Evolutionary conservation across 2,888 invertebrate genomes (phyloP).

Genomic region (Lagria hirta): DNA sequence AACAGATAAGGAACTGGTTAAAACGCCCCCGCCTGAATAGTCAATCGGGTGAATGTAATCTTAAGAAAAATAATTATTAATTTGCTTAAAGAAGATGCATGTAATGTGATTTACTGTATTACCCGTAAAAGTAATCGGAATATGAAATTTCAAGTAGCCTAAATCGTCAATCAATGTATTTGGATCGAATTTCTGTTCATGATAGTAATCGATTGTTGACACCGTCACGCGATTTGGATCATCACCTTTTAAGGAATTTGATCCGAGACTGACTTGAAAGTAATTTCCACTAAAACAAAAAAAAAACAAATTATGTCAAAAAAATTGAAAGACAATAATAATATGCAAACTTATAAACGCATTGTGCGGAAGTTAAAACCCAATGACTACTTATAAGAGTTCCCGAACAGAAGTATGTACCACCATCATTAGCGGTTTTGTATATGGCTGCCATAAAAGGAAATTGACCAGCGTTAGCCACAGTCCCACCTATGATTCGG

Average conservation of each 20-base stretch:
- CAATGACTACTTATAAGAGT: constrained; percentile 2
- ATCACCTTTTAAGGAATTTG: not conserved
- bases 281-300: not conserved
- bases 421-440: constrained; percentile 1
- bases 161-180: constrained; percentile 2
- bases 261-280: not conserved
- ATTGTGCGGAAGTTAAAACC: constrained; percentile 1
- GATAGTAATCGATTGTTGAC: not conserved
- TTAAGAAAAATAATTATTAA: not conserved
- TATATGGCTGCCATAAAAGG: constrained; percentile 4
- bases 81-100: not conserved
- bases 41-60: not conserved
- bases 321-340: no score
- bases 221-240: constrained; percentile 3
- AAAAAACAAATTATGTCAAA: no score
- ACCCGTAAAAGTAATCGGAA: constrained; percentile 1
- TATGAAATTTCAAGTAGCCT: constrained; percentile 1
- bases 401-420: constrained; percentile 1
- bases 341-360: constrained; percentile 1
- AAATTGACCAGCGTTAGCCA: constrained; percentile 2
- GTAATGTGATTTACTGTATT: not conserved
- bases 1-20: not conserved
- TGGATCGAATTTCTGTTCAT: not conserved
- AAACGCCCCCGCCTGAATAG: not conserved
- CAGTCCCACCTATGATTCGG: constrained; percentile 1